phyloP scores from a whole-genome alignment of 1,140 invertebrate species.

The Drosophila auraria region DNA sequence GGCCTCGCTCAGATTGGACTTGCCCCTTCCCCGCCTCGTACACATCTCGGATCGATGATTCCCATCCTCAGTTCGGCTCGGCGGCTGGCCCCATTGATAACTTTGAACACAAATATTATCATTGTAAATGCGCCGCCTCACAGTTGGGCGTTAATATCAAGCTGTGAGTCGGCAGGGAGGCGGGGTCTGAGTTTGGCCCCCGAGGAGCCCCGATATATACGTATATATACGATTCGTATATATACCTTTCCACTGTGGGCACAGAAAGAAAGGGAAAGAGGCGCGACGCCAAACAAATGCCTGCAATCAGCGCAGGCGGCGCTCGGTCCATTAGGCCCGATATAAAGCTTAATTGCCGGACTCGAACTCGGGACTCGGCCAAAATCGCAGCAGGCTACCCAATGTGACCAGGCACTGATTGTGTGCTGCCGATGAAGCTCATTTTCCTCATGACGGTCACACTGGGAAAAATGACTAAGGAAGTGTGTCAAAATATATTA shows the following conservation, averaged over 20 bases:
- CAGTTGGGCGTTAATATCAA: slow-evolving; percentile 83
- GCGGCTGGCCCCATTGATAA: slow-evolving; percentile 77
- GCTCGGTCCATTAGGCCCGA: slow-evolving; percentile 84
- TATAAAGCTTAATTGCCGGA: slow-evolving; percentile 85
- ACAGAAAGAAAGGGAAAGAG: slow-evolving; percentile 2
- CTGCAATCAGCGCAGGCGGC: slow-evolving; percentile 84
- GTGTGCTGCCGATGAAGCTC: slow-evolving; percentile 50
- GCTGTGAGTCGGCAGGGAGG: slow-evolving; percentile 59
- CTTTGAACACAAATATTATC: slow-evolving; percentile 83
- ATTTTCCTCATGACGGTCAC: slow-evolving; percentile 29
- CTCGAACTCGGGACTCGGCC: slow-evolving; percentile 54
- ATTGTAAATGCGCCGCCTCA: slow-evolving; percentile 84
- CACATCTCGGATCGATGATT: slow-evolving; percentile 31
- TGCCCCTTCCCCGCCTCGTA: not conserved
- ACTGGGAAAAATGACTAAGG: not conserved
- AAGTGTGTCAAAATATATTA: not conserved
- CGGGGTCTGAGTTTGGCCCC: slow-evolving; percentile 8
- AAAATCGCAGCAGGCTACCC: slow-evolving; percentile 73
- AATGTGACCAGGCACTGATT: slow-evolving; percentile 72
- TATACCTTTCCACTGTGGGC: slow-evolving; percentile 52
- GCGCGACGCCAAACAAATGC: slow-evolving; percentile 76
- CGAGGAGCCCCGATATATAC: slow-evolving; percentile 13
- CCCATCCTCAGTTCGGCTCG: slow-evolving; percentile 28
- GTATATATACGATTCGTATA: slow-evolving; percentile 24
- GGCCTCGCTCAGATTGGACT: slow-evolving; percentile 6